Percentiles rank a stretch among this genome's conserved stretches.
These are phyloP conservation scores for Chrysoperla carnea DNA, from an alignment of 1,140 invertebrate species.

Conservation along the genomic window DNA sequence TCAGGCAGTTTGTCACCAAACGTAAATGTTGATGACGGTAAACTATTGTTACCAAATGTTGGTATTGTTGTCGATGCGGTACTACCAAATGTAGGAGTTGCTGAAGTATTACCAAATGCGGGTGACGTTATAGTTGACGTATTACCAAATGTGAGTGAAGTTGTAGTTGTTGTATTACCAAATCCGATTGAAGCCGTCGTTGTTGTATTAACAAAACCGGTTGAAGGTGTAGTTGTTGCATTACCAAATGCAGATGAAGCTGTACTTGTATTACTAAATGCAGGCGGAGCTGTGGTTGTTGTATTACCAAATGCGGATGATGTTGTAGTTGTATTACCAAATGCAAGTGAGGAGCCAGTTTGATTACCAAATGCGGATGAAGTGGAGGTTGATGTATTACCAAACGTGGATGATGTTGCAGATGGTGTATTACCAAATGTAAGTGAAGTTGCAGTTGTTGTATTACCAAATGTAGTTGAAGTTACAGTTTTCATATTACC, in stretches of 20 bases:
- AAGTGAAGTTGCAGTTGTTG: slow-evolving; percentile 6
- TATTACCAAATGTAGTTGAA: background rate
- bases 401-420: background rate
- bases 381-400: background rate
- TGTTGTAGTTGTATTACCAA: slow-evolving; percentile 1
- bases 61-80: slow-evolving; percentile 3
- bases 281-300: background rate
- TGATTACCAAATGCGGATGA: background rate
- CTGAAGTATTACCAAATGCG: background rate
- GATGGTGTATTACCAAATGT: slow-evolving; percentile 10
- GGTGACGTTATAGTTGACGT: slow-evolving; percentile 1
- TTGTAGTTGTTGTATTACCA: background rate
- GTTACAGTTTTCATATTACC: background rate
- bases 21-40: background rate
- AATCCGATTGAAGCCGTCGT: slow-evolving; percentile 3
- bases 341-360: background rate
- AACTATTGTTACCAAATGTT: background rate
- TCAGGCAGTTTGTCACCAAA: background rate
- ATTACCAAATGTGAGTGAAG: background rate
- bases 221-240: background rate
- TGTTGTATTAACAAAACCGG: slow-evolving; percentile 1
- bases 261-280: background rate
- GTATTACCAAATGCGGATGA: slow-evolving; percentile 1
- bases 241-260: slow-evolving; percentile 1
- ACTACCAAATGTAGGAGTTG: slow-evolving; percentile 1